Base-by-base conservation (phyloP, 1,140 invertebrate species). In the Aricia agestis region DNA sequence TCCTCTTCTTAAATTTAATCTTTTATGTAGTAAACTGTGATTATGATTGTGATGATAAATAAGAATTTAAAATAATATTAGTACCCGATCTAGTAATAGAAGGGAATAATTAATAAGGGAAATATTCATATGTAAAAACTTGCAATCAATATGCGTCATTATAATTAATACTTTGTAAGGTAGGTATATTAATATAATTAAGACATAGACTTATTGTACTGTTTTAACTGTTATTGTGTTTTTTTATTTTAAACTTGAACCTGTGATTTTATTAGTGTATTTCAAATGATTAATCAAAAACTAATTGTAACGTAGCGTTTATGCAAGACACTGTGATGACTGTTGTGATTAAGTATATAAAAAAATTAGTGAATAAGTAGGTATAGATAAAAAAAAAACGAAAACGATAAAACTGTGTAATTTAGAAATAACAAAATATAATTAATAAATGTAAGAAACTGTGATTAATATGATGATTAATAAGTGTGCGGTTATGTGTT, bases 341-440 rank as follows among this genome's bases (percentile, higher is more conserved):
- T 68, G 67, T 68, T 68, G 67, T 68, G 67, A 68, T 68, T 68
- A 68, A 68, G 67, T 68, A 68, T 69, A 69, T 69, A 69, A 69
- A 69, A 69, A 69, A 69, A 69, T 69, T 41, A 69, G 68, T 69
- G 31, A 69, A 69, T 69, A 69, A 69, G 68, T 69, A 69, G 68
- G 68, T 69, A 69, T 69, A 61, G 68, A 69, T 69, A 69, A 69
- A 58, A 68, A 67, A 68, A 69, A 69, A 68, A 68, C 68, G 68
- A 69, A 69, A 69, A 69, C 68, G 68, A 69, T 69, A 69, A 69
- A 69, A 69, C 68, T 68, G 52, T 68, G 67, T 68, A 68, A 68
- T 68, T 68, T 68, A 68, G 67, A 68, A 68, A 68, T 68, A 68
- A 68, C 67, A 68, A 68, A 68, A 68, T 68, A 68, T 68, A 68